Base-by-base conservation (phyloP, 2,113 vertebrate genomes). In the Anolis carolinensis region DNA sequence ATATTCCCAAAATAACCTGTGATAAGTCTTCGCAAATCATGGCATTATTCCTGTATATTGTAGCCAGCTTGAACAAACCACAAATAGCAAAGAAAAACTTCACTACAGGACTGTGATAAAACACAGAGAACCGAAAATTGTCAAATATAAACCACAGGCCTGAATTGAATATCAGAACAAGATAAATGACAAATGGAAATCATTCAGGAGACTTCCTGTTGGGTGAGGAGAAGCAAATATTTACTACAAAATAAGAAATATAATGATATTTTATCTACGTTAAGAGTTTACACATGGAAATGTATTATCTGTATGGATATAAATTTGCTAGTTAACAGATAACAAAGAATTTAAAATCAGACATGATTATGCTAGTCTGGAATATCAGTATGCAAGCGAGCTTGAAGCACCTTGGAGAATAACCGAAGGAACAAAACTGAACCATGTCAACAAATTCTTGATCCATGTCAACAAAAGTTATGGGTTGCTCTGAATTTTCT, bases 61-160 rank as follows among this genome's bases (percentile, higher is more conserved):
- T 52, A 50, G 36, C 36, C 81, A 62, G 52, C 81, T 16, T 72
- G 8, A 71, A 21, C 39, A 77, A 85, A 77, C 34, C 71, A 44
- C 70, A 81, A 68, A 88, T 81, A 76, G 32, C 14, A 34, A 81
- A 34, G 78, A 10, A 77, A 74, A 67, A 75, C 76, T 62, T 81
- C 50, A 20, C 34, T 59, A 32, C 9, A 62, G 23, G 21, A 7
- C 6, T 71, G 50, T 65, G 11, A 52, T 72, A 86, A 78, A 82
- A 63, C 30, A 50, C 18, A 65, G 30, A 34, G 30, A 10, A 39
- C 8, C n/a, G 59, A 34, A 36, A 84, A 84, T 76, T 48, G 73
- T 84, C 82, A 76, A 65, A 84, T n/a, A 84, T 16, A 25, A 25
- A 14, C 8, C 63, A 83, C 27, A 74, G 67, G 48, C 10, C 75